These are phyloP conservation scores for Silurus aristotelis DNA, from an alignment of 2,797 vertebrate species.

Conservation along the genomic window DNA sequence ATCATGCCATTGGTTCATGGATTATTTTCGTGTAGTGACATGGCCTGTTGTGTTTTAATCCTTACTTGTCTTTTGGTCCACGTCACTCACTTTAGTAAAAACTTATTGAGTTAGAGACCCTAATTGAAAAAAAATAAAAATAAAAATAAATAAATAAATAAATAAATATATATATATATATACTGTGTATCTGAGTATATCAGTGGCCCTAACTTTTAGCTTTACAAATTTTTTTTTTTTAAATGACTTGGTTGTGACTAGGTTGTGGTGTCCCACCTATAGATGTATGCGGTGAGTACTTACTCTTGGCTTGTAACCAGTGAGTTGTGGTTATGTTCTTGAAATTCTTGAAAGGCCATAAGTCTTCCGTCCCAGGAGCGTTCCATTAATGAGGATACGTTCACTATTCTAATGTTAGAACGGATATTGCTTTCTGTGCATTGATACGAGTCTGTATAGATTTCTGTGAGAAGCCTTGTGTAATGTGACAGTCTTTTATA, in stretches of 20 bases:
- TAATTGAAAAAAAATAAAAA: neutral
- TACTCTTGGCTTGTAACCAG: neutral
- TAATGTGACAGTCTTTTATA: neutral
- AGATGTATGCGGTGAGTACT: neutral
- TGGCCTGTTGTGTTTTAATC: neutral
- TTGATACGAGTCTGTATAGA: neutral
- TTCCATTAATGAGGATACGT: neutral
- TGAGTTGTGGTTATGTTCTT: neutral
- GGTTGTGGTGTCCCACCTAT: neutral
- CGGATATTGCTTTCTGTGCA: neutral
- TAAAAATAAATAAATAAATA: no score
- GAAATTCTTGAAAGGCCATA: conserved; percentile 4
- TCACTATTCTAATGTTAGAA: neutral
- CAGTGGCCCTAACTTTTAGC: no score
- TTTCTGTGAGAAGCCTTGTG: neutral
- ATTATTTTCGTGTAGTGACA: neutral
- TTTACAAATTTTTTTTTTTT: neutral
- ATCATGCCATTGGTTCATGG: neutral
- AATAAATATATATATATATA: no score
- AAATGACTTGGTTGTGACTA: no score
- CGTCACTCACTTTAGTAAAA: neutral
- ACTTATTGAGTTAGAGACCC: neutral
- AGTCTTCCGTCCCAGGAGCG: neutral
- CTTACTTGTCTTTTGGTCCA: neutral
- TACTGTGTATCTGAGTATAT: neutral